Conservation (phyloP, 2,888 invertebrate genomes). For the Bugula neritina region DNA sequence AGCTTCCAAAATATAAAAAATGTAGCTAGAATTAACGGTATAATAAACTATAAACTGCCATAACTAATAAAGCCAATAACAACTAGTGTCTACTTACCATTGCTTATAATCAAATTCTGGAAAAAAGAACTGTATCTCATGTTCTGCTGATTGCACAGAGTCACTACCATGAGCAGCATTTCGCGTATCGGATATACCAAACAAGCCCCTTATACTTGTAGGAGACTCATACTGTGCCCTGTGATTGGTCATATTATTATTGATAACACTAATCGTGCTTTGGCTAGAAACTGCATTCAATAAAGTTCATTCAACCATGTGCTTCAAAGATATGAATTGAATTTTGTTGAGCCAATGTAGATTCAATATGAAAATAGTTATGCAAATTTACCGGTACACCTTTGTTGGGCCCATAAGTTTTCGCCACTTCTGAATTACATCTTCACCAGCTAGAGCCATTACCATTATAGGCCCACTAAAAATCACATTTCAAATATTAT, state of each 20-base stretch:
- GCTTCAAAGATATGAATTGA: no score
- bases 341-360: no score
- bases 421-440: slow-evolving; percentile 77
- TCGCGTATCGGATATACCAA: slow-evolving; percentile 86
- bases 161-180: slow-evolving; percentile 93
- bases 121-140: slow-evolving; percentile 78
- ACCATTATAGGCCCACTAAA: slow-evolving; percentile 77
- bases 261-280: no score
- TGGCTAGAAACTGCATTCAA: no score
- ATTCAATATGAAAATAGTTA: background rate
- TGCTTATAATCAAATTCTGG: slow-evolving; percentile 68
- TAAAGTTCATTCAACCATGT: no score
- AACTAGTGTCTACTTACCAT: slow-evolving; percentile 62
- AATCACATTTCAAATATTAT: no score
- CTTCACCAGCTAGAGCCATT: slow-evolving; percentile 68
- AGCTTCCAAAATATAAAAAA: no score
- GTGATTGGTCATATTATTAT: no score
- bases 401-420: slow-evolving; percentile 83
- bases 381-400: slow-evolving; percentile 54
- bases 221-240: slow-evolving; percentile 74
- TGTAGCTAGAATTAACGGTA: no score
- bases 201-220: slow-evolving; percentile 70
- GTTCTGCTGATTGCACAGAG: slow-evolving; percentile 48
- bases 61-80: background rate
- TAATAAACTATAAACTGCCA: background rate